These are phyloP conservation scores for Chrysemys picta DNA, from an alignment of 2,113 vertebrate genomes.

Conservation along the genomic window DNA sequence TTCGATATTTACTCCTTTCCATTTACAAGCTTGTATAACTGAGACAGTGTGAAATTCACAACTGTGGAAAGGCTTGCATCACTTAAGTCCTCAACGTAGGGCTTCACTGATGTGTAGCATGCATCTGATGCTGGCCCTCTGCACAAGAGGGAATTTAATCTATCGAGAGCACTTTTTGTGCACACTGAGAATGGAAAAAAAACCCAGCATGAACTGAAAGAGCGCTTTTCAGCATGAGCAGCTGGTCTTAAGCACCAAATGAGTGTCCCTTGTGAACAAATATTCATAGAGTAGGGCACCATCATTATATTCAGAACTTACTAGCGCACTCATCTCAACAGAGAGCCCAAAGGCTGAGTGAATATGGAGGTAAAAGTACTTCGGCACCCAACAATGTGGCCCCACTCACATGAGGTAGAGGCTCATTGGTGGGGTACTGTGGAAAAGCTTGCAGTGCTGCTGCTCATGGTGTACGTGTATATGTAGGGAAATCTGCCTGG, in stretches of 20 bases:
- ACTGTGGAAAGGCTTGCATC: neutral
- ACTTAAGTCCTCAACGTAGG: neutral
- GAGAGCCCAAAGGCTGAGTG: too few relatives aligned
- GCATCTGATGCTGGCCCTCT: neutral
- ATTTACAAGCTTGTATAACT: neutral
- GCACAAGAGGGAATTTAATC: neutral
- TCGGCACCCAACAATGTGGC: too few relatives aligned
- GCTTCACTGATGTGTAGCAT: neutral
- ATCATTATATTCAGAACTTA: too few relatives aligned
- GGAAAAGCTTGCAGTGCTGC: neutral
- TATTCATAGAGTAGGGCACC: too few relatives aligned
- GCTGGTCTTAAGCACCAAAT: neutral
- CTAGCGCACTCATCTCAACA: too few relatives aligned
- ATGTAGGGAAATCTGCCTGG: neutral
- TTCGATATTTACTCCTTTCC: neutral
- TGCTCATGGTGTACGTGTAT: rapidly evolving
- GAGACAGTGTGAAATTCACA: neutral
- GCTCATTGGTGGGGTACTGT: too few relatives aligned
- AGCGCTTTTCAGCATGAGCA: neutral
- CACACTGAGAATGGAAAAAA: neutral
- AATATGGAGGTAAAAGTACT: too few relatives aligned
- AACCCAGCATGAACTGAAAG: neutral
- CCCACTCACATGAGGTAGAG: too few relatives aligned
- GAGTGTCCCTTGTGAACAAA: too few relatives aligned
- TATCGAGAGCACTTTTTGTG: neutral